phyloP scores from a whole-genome alignment of 2,113 vertebrate genomes.

The Hypocryptadius cinnamomeus region DNA sequence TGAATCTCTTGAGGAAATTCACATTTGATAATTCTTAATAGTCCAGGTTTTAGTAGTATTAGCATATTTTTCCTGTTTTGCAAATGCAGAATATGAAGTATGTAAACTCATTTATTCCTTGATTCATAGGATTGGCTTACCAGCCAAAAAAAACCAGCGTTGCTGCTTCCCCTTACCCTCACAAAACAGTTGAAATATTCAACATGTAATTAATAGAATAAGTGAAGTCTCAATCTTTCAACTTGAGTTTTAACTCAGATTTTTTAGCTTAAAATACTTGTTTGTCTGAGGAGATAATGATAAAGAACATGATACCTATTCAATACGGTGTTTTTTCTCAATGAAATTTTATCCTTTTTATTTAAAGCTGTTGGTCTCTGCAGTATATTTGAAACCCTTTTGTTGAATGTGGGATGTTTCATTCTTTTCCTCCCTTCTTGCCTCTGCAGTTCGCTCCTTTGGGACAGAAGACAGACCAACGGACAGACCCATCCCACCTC shows the following conservation, averaged over 20 bases:
- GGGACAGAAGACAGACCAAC: conserved; percentile 96
- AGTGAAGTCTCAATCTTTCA: not conserved
- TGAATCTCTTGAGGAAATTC: not conserved
- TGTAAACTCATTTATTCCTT: not conserved
- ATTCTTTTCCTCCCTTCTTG: not conserved
- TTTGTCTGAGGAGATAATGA: not conserved
- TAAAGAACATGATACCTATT: not conserved
- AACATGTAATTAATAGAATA: not conserved
- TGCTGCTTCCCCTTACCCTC: not conserved
- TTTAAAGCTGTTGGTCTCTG: not conserved
- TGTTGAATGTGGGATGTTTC: not conserved
- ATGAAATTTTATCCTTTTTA: not conserved
- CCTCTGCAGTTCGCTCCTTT: conserved; percentile 85
- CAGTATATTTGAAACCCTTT: not conserved
- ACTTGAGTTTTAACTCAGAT: not conserved
- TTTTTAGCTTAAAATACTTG: not conserved
- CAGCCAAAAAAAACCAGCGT: not conserved
- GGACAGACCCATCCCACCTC: conserved; percentile 91
- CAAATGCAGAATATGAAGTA: not conserved
- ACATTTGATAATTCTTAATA: not conserved
- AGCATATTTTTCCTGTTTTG: not conserved
- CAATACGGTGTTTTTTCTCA: not conserved
- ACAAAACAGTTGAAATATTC: not conserved
- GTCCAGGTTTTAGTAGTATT: not conserved
- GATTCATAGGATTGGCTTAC: not conserved